Evolutionary conservation across 2,888 invertebrate genomes (phyloP).

Genomic region (Tricholauxania praeusta): DNA sequence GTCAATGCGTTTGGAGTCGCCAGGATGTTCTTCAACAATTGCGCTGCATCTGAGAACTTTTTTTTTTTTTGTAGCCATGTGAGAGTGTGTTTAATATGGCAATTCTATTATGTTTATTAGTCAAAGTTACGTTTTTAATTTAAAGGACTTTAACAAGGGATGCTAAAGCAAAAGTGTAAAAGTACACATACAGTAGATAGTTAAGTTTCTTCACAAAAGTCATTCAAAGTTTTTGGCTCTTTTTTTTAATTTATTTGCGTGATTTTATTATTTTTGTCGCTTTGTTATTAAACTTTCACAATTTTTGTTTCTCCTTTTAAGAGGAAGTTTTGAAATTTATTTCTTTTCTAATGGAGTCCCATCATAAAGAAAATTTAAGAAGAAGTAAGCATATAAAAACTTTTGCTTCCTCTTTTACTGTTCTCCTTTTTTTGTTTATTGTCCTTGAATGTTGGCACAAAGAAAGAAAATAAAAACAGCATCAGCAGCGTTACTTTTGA

Average conservation of each 20-base stretch:
- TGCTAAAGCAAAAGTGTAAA: neutral
- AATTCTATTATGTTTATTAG: no score
- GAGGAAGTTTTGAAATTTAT: constrained; percentile 43
- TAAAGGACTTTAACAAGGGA: neutral
- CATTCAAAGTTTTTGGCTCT: constrained; percentile 19
- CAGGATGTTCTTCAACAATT: no score
- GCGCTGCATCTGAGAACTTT: no score
- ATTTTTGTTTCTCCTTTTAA: constrained; percentile 35
- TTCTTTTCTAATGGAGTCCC: constrained; percentile 40
- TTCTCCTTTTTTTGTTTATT: neutral
- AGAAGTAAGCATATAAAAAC: constrained; percentile 15
- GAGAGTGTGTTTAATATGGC: no score
- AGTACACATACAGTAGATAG: neutral
- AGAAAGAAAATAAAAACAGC: no score
- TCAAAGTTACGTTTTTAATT: neutral
- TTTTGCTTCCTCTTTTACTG: neutral
- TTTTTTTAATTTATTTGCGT: constrained; percentile 24
- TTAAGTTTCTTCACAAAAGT: neutral
- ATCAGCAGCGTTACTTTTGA: no score
- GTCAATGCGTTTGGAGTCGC: no score
- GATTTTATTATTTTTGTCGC: neutral
- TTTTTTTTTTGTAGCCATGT: no score
- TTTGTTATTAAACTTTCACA: constrained; percentile 2
- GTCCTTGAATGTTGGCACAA: constrained; percentile 7
- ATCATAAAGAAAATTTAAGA: constrained; percentile 41